Conservation (phyloP, 2,113 vertebrate species). For the Calidris pugnax region DNA sequence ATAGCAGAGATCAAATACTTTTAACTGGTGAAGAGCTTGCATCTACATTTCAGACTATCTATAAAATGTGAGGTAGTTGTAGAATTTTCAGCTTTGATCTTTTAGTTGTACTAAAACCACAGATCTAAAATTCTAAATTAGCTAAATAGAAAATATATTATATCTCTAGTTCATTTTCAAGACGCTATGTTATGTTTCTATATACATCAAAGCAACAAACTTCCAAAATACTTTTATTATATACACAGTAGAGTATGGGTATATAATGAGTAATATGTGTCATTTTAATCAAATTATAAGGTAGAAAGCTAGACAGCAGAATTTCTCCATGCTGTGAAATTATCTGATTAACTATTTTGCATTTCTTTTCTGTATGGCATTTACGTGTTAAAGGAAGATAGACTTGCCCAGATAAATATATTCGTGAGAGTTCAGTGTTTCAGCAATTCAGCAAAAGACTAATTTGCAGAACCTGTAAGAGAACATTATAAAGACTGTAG, state of each 20-base stretch:
- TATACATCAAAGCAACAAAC: neutral
- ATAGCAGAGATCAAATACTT: neutral
- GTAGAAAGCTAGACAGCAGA: neutral
- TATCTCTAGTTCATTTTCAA: neutral
- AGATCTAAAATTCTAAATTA: neutral
- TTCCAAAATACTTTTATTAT: neutral
- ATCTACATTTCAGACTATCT: neutral
- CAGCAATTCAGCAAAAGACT: accelerated
- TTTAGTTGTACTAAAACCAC: neutral
- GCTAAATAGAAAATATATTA: neutral
- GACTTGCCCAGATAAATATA: neutral
- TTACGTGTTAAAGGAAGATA: neutral
- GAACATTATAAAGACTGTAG: neutral
- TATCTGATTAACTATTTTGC: neutral
- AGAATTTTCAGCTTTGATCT: neutral
- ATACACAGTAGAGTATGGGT: neutral
- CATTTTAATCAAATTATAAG: neutral
- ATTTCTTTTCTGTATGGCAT: neutral
- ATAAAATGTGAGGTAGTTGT: neutral
- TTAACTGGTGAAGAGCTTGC: neutral
- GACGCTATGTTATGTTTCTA: neutral
- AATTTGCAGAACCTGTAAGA: neutral
- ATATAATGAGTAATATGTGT: neutral
- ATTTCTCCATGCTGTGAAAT: neutral
- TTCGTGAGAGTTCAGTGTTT: neutral